Base-by-base conservation (phyloP, 2,888 invertebrate species). In the Baccha elongata region DNA sequence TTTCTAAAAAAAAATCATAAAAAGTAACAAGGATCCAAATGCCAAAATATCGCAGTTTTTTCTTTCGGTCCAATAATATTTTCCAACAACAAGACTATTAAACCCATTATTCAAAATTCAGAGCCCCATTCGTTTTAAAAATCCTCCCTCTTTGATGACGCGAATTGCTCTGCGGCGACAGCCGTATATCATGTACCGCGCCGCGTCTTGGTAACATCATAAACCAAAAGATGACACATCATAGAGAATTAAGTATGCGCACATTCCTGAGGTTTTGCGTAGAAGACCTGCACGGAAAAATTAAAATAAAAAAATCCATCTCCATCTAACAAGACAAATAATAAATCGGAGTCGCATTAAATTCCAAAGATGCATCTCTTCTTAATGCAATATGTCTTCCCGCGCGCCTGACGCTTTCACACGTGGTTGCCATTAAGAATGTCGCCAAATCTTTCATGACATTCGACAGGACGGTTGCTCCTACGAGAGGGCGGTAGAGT, bases 181-280 rank as follows among this genome's bases (percentile, higher is more conserved):
- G 60, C 60, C 65, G 52, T 81, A 75, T 75, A 81, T 81, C 81
- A 81, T 67, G 35, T 15, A 46, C 58, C 69, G 4, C 26, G n/a
- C 26, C 3, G 15, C 55, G 42, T 65, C 60, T 71, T 52, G 6
- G 46, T 13, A 71, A 53, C 60, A 52, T 81, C 81, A 81, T 81
- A 81, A 71, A 81, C 81, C 81, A 81, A 81, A 60, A 75, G 75
- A 81, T 81, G 81, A 81, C 81, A 72, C 71, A 26, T 81, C 81
- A 67, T 76, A 81, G 81, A 23, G 71, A 60, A 67, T 40, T 71
- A 37, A 65, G 1, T 7, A 67, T 71, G 53, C 44, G 46, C 65
- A 42, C 60, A 75, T 75, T 71, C 71, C 50, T 46, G 58, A 32
- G 64, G 35, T 55, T 40, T 26, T 40, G 55, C 68, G 53, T 35